These are phyloP conservation scores for Tupaia tana DNA, from an alignment of 2,113 vertebrate genomes.

Conservation along the genomic window DNA sequence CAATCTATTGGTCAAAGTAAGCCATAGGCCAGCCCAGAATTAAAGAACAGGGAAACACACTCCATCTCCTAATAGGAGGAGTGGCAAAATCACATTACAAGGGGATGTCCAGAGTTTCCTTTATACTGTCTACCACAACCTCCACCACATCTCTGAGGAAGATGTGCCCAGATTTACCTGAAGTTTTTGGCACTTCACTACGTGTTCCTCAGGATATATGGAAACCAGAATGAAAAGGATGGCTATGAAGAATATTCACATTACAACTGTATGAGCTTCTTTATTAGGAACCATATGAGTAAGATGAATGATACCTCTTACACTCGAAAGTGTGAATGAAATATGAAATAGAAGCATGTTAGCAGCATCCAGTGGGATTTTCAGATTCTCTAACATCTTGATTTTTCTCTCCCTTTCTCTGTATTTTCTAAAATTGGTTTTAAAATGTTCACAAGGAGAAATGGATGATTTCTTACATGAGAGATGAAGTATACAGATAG, in stretches of 20 bases:
- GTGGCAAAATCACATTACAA: not conserved
- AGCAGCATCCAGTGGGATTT: not conserved
- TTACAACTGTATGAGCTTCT: not conserved
- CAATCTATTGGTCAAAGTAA: not conserved
- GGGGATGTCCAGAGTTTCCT: not conserved
- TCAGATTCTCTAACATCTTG: not conserved
- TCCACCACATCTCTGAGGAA: not conserved
- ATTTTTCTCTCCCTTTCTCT: not conserved
- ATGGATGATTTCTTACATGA: not conserved
- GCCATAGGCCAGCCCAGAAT: not conserved
- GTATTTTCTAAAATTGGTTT: slow-evolving; percentile 4
- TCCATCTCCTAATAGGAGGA: not conserved
- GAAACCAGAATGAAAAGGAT: not conserved
- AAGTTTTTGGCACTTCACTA: not conserved
- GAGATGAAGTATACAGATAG: not conserved
- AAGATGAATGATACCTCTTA: not conserved
- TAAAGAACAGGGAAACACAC: not conserved
- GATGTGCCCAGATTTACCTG: not conserved
- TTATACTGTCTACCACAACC: not conserved
- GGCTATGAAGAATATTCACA: not conserved
- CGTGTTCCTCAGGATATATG: not conserved
- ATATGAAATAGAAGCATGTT: not conserved
- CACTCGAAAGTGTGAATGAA: not conserved
- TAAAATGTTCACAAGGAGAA: slow-evolving; percentile 6
- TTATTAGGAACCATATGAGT: not conserved